phyloP scores from a whole-genome alignment of 2,113 vertebrate species.

The Macheiramphus alcinus region DNA sequence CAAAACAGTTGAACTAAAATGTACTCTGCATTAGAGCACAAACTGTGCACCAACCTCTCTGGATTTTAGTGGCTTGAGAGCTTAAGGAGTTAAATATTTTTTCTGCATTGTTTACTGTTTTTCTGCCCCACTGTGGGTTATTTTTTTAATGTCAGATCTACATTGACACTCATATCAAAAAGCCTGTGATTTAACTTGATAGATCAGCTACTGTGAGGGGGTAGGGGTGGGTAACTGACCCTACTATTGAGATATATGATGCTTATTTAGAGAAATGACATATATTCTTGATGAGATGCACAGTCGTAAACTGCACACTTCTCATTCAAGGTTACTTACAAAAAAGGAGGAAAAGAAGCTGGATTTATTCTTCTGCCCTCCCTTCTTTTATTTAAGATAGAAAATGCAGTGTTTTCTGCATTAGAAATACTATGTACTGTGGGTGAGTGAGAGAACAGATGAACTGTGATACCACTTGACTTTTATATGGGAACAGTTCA shows the following conservation, averaged over 20 bases:
- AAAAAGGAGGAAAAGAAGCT: not conserved
- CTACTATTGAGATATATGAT: conserved; percentile 55
- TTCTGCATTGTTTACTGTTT: not conserved
- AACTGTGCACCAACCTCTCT: not conserved
- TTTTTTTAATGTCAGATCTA: conserved; percentile 28
- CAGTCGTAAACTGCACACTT: not conserved
- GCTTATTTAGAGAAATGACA: conserved; percentile 53
- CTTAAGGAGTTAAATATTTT: not conserved
- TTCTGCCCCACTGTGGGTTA: not conserved
- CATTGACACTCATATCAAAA: conserved; percentile 37
- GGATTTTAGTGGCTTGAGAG: not conserved
- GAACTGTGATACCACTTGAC: not conserved
- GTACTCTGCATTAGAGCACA: not conserved
- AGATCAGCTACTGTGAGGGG: conserved; percentile 17
- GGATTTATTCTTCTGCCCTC: not conserved
- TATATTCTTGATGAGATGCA: conserved; percentile 16
- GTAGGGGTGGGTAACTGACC: conserved; percentile 8
- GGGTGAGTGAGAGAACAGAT: not conserved
- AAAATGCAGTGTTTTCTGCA: not conserved
- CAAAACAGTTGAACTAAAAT: not conserved
- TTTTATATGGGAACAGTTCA: not conserved
- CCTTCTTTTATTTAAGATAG: not conserved
- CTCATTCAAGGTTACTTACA: conserved; percentile 42
- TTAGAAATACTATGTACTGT: not conserved
- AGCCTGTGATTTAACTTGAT: conserved; percentile 29